Evolutionary conservation across 2,888 invertebrate species (phyloP).

Genomic region (Sarcophaga rosellei): DNA sequence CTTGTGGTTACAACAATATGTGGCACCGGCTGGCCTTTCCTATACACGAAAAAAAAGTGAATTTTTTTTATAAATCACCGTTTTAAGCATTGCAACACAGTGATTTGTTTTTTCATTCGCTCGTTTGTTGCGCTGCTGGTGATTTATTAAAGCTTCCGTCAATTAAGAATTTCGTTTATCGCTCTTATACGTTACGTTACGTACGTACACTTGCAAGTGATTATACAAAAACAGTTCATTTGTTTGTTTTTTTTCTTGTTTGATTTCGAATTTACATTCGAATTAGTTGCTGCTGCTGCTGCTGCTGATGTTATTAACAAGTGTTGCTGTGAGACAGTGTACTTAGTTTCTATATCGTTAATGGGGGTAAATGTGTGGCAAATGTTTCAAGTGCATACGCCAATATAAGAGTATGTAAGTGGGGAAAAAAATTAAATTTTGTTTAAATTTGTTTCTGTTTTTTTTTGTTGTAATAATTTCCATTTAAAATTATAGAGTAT

Average conservation of each 20-base stretch:
- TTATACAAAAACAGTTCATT: conserved; percentile 31
- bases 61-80: too few species aligned
- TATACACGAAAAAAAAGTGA: too few species aligned
- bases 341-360: neutral
- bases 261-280: neutral
- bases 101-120: conserved; percentile 3
- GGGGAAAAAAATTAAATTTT: too few species aligned
- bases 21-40: neutral
- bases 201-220: neutral
- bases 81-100: too few species aligned
- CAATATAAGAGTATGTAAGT: too few species aligned
- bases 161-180: conserved; percentile 61
- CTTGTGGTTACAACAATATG: conserved; percentile 11
- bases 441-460: too few species aligned
- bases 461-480: too few species aligned
- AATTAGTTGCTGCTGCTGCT: neutral
- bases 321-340: neutral
- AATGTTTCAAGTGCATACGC: neutral
- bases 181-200: neutral
- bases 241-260: neutral
- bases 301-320: too few species aligned
- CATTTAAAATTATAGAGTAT: too few species aligned
- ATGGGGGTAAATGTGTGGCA: neutral
- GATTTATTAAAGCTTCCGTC: conserved; percentile 67
- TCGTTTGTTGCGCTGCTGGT: conserved; percentile 52